These are phyloP conservation scores for Apaloderma vittatum DNA, from an alignment of 2,113 vertebrate species.

Conservation along the genomic window DNA sequence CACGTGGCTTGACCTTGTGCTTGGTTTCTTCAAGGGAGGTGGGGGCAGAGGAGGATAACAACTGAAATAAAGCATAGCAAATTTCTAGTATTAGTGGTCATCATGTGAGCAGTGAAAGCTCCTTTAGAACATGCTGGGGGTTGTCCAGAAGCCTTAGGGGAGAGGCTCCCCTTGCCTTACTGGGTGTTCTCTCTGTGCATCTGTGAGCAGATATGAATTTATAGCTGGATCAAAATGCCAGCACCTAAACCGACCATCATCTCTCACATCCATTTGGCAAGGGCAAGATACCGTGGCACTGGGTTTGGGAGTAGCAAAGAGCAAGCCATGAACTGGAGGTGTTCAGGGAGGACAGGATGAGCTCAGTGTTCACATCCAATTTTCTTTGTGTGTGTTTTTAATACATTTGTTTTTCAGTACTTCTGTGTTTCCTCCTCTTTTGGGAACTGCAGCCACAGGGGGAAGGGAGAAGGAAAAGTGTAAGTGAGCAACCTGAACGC, in stretches of 20 bases:
- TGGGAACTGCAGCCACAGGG: not conserved
- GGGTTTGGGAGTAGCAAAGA: not conserved
- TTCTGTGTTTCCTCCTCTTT: not conserved
- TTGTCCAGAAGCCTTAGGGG: not conserved
- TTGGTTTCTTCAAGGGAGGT: not conserved
- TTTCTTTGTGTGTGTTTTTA: conserved; percentile 1
- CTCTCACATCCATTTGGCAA: not conserved
- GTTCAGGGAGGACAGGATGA: not conserved
- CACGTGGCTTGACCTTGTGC: not conserved
- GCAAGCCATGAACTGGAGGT: not conserved
- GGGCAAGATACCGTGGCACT: not conserved
- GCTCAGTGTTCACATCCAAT: not conserved
- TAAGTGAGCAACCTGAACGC: not conserved
- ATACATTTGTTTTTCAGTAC: conserved; percentile 3
- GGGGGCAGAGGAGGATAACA: not conserved
- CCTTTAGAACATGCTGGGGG: not conserved
- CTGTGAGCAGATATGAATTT: not conserved
- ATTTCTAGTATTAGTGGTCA: not conserved
- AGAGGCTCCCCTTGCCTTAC: not conserved
- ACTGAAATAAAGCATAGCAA: not conserved
- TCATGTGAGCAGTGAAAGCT: not conserved
- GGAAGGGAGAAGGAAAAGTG: not conserved
- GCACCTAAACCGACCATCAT: not conserved
- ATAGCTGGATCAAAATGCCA: not conserved
- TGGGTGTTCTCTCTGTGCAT: not conserved